These are phyloP conservation scores for Aegotheles bennettii DNA, from an alignment of 2,113 vertebrate genomes.

Conservation along the genomic window DNA sequence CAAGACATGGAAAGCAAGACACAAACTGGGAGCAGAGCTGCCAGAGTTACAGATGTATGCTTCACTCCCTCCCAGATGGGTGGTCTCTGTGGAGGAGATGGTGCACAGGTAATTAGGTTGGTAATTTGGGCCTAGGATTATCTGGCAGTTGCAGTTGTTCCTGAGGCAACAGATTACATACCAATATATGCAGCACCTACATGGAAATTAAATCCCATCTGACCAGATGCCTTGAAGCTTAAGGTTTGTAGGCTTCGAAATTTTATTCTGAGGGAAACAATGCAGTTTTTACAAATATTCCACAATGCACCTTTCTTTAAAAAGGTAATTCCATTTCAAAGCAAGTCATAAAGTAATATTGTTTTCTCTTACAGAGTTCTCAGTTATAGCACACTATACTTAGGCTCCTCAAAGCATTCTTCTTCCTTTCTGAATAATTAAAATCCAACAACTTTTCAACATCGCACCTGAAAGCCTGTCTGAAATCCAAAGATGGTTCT, in stretches of 20 bases:
- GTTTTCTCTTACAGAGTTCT: not conserved
- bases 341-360: not conserved
- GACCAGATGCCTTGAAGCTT: not conserved
- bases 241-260: not conserved
- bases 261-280: not conserved
- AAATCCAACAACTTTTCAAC: not conserved
- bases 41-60: not conserved
- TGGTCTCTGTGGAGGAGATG: not conserved
- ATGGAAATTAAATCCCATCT: not conserved
- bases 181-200: not conserved
- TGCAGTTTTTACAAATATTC: not conserved
- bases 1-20: not conserved
- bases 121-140: not conserved
- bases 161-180: not conserved
- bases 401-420: not conserved
- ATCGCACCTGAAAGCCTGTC: not conserved
- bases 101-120: not conserved
- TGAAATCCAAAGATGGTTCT: not conserved
- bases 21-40: not conserved
- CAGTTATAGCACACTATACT: not conserved
- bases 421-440: not conserved
- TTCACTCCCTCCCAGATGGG: not conserved
- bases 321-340: not conserved
- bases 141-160: not conserved
- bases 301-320: not conserved